A percentile compares a stretch with the other conserved stretches of the same genome.
Conservation (phyloP, 37 sponge, comb jelly and placozoan species). For the Beroe forskalii region DNA sequence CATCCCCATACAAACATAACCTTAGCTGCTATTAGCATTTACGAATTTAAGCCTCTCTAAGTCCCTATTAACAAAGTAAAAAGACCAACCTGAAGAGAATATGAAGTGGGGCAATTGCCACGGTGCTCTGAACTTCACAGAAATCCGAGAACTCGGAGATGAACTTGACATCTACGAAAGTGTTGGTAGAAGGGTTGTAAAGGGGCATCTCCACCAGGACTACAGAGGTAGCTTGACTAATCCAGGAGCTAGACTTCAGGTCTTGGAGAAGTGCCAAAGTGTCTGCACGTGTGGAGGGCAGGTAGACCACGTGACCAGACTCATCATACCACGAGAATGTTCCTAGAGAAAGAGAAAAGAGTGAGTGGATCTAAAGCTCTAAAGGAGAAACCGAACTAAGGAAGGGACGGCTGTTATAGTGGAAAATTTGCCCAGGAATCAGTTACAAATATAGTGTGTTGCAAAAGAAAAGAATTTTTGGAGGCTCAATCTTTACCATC, state of each 20-base stretch:
- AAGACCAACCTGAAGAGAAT: constrained; percentile 49
- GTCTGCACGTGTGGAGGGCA: neutral
- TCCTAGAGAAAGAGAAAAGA: neutral
- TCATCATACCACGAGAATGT: constrained; percentile 57
- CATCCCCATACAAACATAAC: too few species aligned
- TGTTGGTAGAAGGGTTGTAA: constrained; percentile 56
- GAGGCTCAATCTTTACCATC: too few species aligned
- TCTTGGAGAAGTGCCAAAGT: neutral
- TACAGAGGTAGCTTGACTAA: constrained; percentile 14
- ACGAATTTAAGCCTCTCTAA: too few species aligned
- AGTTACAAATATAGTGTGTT: too few species aligned
- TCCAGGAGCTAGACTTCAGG: neutral
- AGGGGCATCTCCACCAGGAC: constrained; percentile 26
- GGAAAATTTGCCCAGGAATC: too few species aligned
- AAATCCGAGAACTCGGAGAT: constrained; percentile 31
- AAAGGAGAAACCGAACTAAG: too few species aligned
- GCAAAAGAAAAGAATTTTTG: too few species aligned
- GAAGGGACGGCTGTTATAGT: too few species aligned
- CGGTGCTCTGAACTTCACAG: neutral
- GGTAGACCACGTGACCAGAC: constrained; percentile 23
- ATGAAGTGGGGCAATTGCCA: constrained; percentile 7
- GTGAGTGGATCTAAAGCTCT: neutral
- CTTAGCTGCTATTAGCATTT: too few species aligned
- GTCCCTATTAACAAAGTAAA: too few species aligned
- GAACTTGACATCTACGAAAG: constrained; percentile 58